These are phyloP conservation scores for Paraescarpia echinospica DNA, from an alignment of 1,140 invertebrate species.

Conservation along the genomic window DNA sequence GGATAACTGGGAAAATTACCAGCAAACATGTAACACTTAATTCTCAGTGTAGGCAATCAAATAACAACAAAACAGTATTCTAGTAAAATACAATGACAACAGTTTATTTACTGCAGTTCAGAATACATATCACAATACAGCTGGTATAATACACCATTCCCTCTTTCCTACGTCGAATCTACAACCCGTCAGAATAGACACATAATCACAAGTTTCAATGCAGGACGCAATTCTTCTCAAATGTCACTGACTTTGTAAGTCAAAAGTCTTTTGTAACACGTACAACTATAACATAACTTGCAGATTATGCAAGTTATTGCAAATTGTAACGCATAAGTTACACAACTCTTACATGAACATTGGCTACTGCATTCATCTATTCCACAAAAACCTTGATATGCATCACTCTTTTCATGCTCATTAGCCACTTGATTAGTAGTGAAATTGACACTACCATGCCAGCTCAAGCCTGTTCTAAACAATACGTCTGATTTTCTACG, in stretches of 20 bases:
- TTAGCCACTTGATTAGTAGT: not conserved
- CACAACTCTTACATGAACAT: not conserved
- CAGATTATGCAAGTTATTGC: not conserved
- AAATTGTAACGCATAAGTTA: not conserved
- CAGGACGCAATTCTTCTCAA: too few species aligned
- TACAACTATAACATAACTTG: too few species aligned
- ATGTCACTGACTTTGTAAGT: too few species aligned
- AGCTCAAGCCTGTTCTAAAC: not conserved
- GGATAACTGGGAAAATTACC: not conserved
- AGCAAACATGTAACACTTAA: not conserved
- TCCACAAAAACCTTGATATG: not conserved
- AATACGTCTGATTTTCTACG: not conserved
- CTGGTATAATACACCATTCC: not conserved
- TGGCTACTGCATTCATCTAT: not conserved
- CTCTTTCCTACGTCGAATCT: not conserved
- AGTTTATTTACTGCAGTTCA: not conserved
- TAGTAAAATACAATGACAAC: constrained; percentile 1
- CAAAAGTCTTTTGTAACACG: too few species aligned
- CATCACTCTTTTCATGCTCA: not conserved
- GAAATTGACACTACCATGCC: not conserved
- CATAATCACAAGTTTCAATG: not conserved
- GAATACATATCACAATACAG: not conserved
- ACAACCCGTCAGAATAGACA: not conserved
- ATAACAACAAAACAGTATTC: not conserved
- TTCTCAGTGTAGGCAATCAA: not conserved